A percentile compares a stretch with the other conserved stretches of the same genome.
Evolutionary conservation across 1,140 invertebrate genomes (phyloP).

Genomic region (Lepidostoma basale): DNA sequence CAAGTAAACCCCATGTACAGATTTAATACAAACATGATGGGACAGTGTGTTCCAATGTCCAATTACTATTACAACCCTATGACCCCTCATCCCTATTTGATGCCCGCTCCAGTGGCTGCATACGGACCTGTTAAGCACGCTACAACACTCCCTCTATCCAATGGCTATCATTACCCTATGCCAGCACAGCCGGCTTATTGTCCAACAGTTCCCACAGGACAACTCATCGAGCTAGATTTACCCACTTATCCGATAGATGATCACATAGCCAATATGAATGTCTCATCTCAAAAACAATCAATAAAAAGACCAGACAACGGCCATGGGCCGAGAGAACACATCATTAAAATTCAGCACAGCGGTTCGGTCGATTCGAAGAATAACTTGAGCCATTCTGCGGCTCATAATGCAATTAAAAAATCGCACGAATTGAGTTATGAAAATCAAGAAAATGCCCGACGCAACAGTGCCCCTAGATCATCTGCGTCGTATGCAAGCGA

Average conservation of each 20-base stretch:
- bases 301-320: conserved; percentile 13
- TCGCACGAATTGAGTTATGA: conserved; percentile 31
- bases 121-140: conserved; percentile 57
- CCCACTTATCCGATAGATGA: conserved; percentile 47
- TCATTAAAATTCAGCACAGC: conserved; percentile 46
- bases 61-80: conserved; percentile 54
- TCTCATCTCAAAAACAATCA: conserved; percentile 32
- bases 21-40: conserved; percentile 24
- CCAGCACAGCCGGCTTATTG: conserved; percentile 49
- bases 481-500: conserved; percentile 47
- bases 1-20: conserved; percentile 36
- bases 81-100: conserved; percentile 54
- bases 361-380: conserved; percentile 47
- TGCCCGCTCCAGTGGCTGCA: conserved; percentile 51
- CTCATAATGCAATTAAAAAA: conserved; percentile 11
- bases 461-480: conserved; percentile 50
- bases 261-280: conserved; percentile 19
- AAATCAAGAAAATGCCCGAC: conserved; percentile 49
- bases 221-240: conserved; percentile 74
- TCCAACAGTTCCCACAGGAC: conserved; percentile 64
- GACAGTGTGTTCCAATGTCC: conserved; percentile 48
- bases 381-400: conserved; percentile 32
- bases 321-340: not conserved
- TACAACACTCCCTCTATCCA: conserved; percentile 52
- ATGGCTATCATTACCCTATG: conserved; percentile 53